Base-by-base conservation (phyloP, 1,140 invertebrate genomes). In the Lepidurus packardi region DNA sequence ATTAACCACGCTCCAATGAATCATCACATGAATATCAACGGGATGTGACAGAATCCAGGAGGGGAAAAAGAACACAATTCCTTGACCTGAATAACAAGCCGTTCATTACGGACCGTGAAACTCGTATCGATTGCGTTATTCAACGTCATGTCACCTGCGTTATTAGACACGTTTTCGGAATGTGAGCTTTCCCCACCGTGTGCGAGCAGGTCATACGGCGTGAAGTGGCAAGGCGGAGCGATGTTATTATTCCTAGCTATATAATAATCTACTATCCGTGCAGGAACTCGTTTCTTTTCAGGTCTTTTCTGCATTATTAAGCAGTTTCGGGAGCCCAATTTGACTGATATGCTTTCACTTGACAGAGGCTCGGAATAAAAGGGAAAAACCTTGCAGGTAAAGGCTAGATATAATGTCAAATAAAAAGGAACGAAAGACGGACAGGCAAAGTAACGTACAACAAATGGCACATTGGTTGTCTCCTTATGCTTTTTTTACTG, bases 111-210 rank as follows among this genome's bases (percentile, higher is more conserved):
- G 47, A 13, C 47, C 13, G 9, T 9, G 53, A 9, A 65, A 16
- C 21, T 65, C n/a, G 53, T 65, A 65, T 65, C 53, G 53, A 65
- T 65, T 65, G 53, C 53, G 53, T 65, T 65, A 65, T 65, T 65
- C 53, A 65, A 65, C 8, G 53, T 65, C 53, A 65, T 65, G 53
- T 65, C 53, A 65, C 53, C 53, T 65, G 21, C 21, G 53, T 65
- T 65, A 65, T 65, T 65, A 65, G 16, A 65, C 9, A 65, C 53
- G 13, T 65, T n/a, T 65, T 65, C 53, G 21, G 53, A 65, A 21
- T 65, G n/a, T 21, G 53, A n/a, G 53, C 13, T 65, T 65, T 65
- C 16, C 16, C 45, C 45, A 13, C 16, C 16, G 16, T 21, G 6
- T n/a, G 53, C 21, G 7, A n/a, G 53, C 13, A 7, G 21, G 53